These are phyloP conservation scores for Orientallactaga sibirica DNA, from an alignment of 2,797 vertebrate genomes.

Conservation along the genomic window DNA sequence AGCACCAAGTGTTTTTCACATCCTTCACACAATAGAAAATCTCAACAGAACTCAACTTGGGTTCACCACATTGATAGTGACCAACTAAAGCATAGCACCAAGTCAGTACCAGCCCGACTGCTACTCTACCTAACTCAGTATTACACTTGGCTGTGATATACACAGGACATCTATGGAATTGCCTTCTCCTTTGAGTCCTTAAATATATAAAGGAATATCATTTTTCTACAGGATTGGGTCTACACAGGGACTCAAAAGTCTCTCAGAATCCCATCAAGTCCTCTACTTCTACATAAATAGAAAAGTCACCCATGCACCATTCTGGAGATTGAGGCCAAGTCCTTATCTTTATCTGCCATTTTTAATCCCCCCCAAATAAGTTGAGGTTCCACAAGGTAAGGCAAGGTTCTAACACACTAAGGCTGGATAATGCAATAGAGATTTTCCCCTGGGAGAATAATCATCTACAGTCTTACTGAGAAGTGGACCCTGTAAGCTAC, in stretches of 20 bases:
- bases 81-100: background rate
- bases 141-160: background rate
- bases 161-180: conserved; percentile 12
- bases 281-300: conserved; percentile 34
- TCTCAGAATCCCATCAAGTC: conserved; percentile 55
- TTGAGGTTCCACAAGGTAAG: background rate
- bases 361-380: conserved; percentile 9
- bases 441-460: background rate
- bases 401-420: conserved; percentile 21
- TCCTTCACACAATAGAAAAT: conserved; percentile 61
- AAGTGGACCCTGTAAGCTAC: background rate
- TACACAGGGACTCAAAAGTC: background rate
- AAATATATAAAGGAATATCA: conserved; percentile 31
- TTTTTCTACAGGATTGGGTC: conserved; percentile 24
- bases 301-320: conserved; percentile 16
- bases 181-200: conserved; percentile 33
- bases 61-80: conserved; percentile 26
- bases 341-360: conserved; percentile 33
- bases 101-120: background rate
- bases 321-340: conserved; percentile 14
- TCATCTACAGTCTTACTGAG: background rate
- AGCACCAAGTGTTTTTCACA: conserved; percentile 49
- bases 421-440: conserved; percentile 1
- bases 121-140: background rate
- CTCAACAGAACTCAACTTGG: conserved; percentile 17